Evolutionary conservation across 2,888 invertebrate genomes (phyloP), one percentile per base, ranked within the genome.

Genomic region (Acleris emargana): DNA sequence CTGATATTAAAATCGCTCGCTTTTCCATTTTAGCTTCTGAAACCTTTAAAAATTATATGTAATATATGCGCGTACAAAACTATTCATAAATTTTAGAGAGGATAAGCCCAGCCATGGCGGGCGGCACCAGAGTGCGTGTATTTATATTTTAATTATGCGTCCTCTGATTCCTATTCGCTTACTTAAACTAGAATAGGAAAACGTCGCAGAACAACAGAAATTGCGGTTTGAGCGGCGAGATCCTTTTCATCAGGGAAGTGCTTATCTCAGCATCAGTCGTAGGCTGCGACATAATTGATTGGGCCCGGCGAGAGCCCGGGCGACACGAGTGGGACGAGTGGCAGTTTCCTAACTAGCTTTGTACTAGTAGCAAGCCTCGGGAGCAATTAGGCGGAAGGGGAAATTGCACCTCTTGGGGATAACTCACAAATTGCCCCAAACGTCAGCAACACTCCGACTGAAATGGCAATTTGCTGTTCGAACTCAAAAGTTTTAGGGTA

Each of bases 331-430:
- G 77, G 74, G 69, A 74, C 72, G 74, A 73, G 71, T 69, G 73
- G 70, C 72, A 78, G 78, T 80, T 76, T 73, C 72, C 79, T 77
- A 82, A 83, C 84, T 81, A 80, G 81, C 81, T 79, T 77, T 80
- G 79, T 81, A 78, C 68, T 64, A 68, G 71, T 73, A 74, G 69
- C 66, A 45, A 60, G 76, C 75, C 71, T 69, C 76, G 79, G 76
- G 80, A 84, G 81, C 88, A 91, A 91, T 91, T 89, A 91, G 79
- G 77, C 79, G 79, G 75, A 82, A 83, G 76, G 76, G 88, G 87
- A 87, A 89, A 90, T 88, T 89, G 87, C 88, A 88, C 84, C 89
- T 84, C 88, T 87, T 81, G 85, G 72, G 84, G 82, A 85, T 80
- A 81, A 82, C 79, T 86, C 86, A 81, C 86, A 85, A 89, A 88